Base-by-base conservation (phyloP, 2,888 invertebrate species). In the Zaprionus lineosus region DNA sequence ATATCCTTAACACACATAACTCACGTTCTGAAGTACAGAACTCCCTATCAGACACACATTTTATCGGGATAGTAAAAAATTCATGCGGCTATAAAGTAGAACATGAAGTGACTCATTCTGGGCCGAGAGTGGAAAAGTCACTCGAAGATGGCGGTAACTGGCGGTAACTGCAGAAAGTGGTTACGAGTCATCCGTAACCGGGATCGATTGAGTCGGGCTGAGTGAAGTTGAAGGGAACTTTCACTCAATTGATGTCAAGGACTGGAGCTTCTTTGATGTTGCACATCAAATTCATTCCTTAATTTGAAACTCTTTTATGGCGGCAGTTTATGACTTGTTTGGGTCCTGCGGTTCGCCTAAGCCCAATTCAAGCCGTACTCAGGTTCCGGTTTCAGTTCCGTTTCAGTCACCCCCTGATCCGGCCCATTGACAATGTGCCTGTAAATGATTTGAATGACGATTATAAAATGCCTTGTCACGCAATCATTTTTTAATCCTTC, bases 401-500 rank as follows among this genome's bases (percentile, higher is more conserved):
- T n/a, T n/a, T n/a, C n/a, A n/a, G n/a, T n/a, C n/a, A n/a, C n/a
- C n/a, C n/a, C n/a, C n/a, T n/a, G n/a, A n/a, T n/a, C n/a, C n/a
- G n/a, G n/a, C n/a, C n/a, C n/a, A n/a, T n/a, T n/a, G n/a, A n/a
- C 73, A 70, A 74, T 76, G 76, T 75, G 71, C 69, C 74, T 74
- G 68, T 65, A 81, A 83, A 81, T 76, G 74, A 78, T 71, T 79
- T 68, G 48, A 58, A 71, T 71, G 86, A 76, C 74, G 77, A 82
- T 85, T 86, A 84, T 82, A 77, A 82, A 85, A 86, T 84, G 78
- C 75, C 77, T 82, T 86, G 84, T 78, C 85, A 86, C 86, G 82
- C 86, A 75, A 84, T 84, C 65, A 79, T 77, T 79, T 86, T 79
- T 81, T 86, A 86, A 77, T 86, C 86, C 84, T 71, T 74, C 69